Base-by-base conservation (phyloP, 2,113 vertebrate species). In the Forbesichthys papilliferus region DNA sequence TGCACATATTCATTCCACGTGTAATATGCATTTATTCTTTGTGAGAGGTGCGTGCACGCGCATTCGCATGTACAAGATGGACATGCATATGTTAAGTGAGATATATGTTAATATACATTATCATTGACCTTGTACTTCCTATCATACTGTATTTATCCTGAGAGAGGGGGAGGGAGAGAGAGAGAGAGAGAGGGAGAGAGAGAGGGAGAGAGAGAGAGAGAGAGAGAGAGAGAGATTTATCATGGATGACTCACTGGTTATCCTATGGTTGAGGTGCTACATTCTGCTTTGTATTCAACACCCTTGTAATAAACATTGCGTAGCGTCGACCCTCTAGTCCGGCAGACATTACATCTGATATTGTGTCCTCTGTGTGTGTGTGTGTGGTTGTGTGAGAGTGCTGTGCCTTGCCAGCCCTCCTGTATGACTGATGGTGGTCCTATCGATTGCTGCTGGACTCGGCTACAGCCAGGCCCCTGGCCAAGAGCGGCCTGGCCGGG, bases 401-500 rank as follows among this genome's bases (percentile, higher is more conserved):
- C 77, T 74, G 79, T 64, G 80, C 86, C 88, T 81, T 71, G 76
- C 81, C 80, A 42, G 78, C 80, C 84, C 86, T 70, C 81, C 83
- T 72, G 83, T 78, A 75, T 89, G 89, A 90, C 80, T 85, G 87
- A 88, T 90, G 89, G 84, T 83, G 87, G 86, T 83, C 89, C 84
- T 82, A 86, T 89, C 85, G 83, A 90, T 90, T 84, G 86, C 82
- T 83, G 78, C 77, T 73, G 69, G 79, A 85, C 84, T 84, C 84
- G 81, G 87, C 85, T 81, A 85, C 84, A 83, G 84, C 86, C 85
- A 76, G 87, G 87, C 88, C 84, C 65, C 74, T 60, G 79, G 81
- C 87, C 88, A 88, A 88, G 75, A 87, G 85, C 85, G 74, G 84
- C 86, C 81, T 69, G 82, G 84, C 75, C 79, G 0, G 61, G 63